Conservation (phyloP, 2,888 invertebrate genomes). For the Cantharis rustica region DNA sequence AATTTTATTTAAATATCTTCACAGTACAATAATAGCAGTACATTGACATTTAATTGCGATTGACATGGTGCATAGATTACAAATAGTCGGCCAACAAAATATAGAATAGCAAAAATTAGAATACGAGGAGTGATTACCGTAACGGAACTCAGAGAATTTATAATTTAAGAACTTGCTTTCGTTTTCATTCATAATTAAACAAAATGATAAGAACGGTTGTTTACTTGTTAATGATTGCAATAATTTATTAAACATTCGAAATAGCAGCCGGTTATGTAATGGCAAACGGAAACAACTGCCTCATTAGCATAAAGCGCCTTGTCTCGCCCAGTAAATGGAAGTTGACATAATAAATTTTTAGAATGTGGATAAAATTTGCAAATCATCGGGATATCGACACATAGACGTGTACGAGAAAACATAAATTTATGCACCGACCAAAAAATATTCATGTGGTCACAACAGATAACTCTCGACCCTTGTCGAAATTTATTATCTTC, state of each 20-base stretch:
- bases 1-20: slow-evolving; percentile 18
- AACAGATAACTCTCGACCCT: not conserved
- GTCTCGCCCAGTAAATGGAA: not conserved
- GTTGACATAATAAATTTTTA: not conserved
- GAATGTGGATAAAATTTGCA: not conserved
- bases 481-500: not conserved
- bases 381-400: not conserved
- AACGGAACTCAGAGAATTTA: slow-evolving; percentile 14
- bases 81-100: slow-evolving; percentile 17
- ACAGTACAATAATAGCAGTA: slow-evolving; percentile 21
- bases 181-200: not conserved
- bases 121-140: slow-evolving; percentile 5
- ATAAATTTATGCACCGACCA: not conserved
- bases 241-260: not conserved
- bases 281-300: not conserved
- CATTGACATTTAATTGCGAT: slow-evolving; percentile 26
- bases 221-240: not conserved
- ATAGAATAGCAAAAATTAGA: slow-evolving; percentile 8
- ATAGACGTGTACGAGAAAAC: not conserved
- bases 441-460: not conserved
- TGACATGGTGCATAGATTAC: slow-evolving; percentile 14
- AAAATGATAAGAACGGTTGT: not conserved
- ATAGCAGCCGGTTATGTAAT: not conserved
- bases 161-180: not conserved
- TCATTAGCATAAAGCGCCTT: not conserved